These are phyloP conservation scores for Cryptoleucopteryx plumbea DNA, from an alignment of 2,113 vertebrate species.

Conservation along the genomic window DNA sequence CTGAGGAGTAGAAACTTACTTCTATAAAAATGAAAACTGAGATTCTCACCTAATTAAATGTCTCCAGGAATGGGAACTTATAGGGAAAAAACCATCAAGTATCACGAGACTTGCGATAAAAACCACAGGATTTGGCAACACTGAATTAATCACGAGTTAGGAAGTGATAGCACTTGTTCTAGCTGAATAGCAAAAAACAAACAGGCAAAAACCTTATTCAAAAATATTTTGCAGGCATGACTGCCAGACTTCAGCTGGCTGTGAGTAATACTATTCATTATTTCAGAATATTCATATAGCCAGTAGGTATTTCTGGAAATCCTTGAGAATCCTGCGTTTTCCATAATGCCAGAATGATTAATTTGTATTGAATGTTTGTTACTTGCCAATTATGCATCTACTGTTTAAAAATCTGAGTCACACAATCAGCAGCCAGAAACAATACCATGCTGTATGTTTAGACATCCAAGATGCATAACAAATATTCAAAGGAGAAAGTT, in stretches of 20 bases:
- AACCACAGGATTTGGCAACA: slow-evolving; percentile 33
- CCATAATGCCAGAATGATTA: slow-evolving; percentile 10
- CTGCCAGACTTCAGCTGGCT: slow-evolving; percentile 26
- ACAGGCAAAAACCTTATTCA: slow-evolving; percentile 27
- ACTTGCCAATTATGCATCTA: slow-evolving; percentile 11
- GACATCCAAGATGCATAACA: background rate
- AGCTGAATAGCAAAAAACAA: slow-evolving; percentile 37
- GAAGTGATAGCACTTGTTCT: slow-evolving; percentile 52
- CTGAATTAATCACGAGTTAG: background rate
- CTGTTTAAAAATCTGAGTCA: slow-evolving; percentile 40
- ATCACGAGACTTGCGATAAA: slow-evolving; percentile 30
- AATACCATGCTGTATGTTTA: slow-evolving; percentile 13
- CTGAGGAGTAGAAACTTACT: slow-evolving; percentile 8
- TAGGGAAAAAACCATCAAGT: background rate
- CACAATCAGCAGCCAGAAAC: background rate
- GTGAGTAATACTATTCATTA: slow-evolving; percentile 20
- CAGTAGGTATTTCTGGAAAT: slow-evolving; percentile 44
- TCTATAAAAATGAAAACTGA: slow-evolving; percentile 34
- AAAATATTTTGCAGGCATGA: slow-evolving; percentile 1
- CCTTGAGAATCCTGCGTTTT: slow-evolving; percentile 21
- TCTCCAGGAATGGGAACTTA: background rate
- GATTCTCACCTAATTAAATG: slow-evolving; percentile 54
- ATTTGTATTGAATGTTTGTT: slow-evolving; percentile 35
- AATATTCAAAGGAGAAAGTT: slow-evolving; percentile 32
- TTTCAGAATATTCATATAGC: slow-evolving; percentile 46